A percentile compares a stretch with the other conserved stretches of the same genome.
Evolutionary conservation across 2,113 vertebrate genomes (phyloP).

Genomic region (Ranitomeya variabilis): DNA sequence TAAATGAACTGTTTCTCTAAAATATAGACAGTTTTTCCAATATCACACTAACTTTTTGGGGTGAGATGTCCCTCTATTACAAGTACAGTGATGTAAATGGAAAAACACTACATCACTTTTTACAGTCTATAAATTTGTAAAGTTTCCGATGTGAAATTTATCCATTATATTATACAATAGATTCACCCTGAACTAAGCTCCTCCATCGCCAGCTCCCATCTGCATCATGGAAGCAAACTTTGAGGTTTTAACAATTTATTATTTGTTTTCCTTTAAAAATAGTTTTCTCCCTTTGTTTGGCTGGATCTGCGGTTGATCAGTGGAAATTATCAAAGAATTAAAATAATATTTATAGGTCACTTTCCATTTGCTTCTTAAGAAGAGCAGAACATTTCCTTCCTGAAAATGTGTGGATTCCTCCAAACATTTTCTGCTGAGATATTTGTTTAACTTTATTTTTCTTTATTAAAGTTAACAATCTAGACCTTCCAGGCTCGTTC

Average conservation of each 20-base stretch:
- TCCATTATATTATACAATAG: neutral
- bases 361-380: constrained; percentile 6
- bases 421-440: constrained; percentile 4
- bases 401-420: constrained; percentile 3
- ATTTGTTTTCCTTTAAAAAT: neutral
- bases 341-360: constrained; percentile 29
- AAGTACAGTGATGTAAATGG: neutral
- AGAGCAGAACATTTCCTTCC: constrained; percentile 37
- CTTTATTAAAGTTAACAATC: neutral
- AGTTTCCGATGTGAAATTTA: neutral
- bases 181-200: neutral
- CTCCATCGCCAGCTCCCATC: neutral
- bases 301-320: neutral
- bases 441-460: constrained; percentile 11
- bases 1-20: too few relatives aligned
- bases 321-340: constrained; percentile 24
- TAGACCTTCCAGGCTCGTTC: neutral
- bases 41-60: neutral
- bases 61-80: neutral
- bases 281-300: neutral
- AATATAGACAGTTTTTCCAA: neutral
- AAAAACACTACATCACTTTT: neutral
- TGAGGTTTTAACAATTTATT: constrained; percentile 3
- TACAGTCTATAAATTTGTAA: neutral
- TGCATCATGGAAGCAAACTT: constrained; percentile 1